Percentiles rank a stretch among this genome's conserved stretches.
Evolutionary conservation across 2,888 invertebrate genomes (phyloP).

Genomic region (Chloroclysta siterata): DNA sequence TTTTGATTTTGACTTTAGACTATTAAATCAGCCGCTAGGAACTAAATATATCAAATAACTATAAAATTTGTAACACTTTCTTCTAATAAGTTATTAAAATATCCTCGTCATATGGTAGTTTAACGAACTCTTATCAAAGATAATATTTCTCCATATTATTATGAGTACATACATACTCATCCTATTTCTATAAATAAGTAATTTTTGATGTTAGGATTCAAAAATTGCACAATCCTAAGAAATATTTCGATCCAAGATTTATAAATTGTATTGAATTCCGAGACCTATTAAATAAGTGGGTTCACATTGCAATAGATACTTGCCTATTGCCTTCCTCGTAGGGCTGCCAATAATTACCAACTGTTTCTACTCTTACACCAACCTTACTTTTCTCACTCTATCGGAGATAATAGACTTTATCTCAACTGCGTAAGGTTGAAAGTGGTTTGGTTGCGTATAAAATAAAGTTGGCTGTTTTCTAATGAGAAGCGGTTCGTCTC

Average conservation of each 20-base stretch:
- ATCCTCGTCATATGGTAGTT: too few relatives aligned
- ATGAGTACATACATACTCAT: not conserved
- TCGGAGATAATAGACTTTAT: slow-evolving; percentile 23
- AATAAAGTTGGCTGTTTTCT: slow-evolving; percentile 50
- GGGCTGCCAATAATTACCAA: slow-evolving; percentile 60
- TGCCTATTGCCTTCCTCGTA: slow-evolving; percentile 48
- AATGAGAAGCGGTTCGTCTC: slow-evolving; percentile 61
- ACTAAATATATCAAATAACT: too few relatives aligned
- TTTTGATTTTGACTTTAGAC: too few relatives aligned
- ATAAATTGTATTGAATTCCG: slow-evolving; percentile 38
- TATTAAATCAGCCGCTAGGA: too few relatives aligned
- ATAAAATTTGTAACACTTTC: too few relatives aligned
- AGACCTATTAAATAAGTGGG: slow-evolving; percentile 40
- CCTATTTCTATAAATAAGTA: not conserved
- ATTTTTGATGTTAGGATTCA: not conserved
- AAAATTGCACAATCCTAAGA: slow-evolving; percentile 25
- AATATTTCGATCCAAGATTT: slow-evolving; percentile 23
- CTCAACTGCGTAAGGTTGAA: slow-evolving; percentile 32
- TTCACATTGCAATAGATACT: slow-evolving; percentile 39
- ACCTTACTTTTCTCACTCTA: slow-evolving; percentile 11
- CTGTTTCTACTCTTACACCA: slow-evolving; percentile 48
- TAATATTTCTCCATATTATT: too few relatives aligned
- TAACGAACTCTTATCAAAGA: too few relatives aligned
- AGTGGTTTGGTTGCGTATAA: slow-evolving; percentile 22
- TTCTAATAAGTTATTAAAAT: too few relatives aligned